Conservation (phyloP, 2,797 vertebrate species). For the Epinephelus malabaricus region DNA sequence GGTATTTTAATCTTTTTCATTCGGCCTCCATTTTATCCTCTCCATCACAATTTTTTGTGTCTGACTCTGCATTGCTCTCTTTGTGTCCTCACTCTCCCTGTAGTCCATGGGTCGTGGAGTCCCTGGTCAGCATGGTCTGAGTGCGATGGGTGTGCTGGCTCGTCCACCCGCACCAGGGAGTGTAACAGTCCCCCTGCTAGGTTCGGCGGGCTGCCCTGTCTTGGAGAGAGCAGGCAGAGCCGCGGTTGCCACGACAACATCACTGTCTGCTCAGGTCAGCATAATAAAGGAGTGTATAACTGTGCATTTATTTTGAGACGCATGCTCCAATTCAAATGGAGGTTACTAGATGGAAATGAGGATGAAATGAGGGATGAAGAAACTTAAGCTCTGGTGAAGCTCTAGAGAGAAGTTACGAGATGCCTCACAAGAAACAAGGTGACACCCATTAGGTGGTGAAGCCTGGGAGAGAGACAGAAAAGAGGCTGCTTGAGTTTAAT, state of each 20-base stretch:
- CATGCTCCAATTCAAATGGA: not conserved
- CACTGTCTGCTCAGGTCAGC: slow-evolving; percentile 87
- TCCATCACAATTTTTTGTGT: not conserved
- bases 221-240: slow-evolving; percentile 86
- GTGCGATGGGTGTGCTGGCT: slow-evolving; percentile 86
- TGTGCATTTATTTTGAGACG: slow-evolving; percentile 1
- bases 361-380: not conserved
- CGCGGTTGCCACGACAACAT: slow-evolving; percentile 84
- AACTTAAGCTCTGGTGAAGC: not conserved
- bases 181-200: slow-evolving; percentile 88
- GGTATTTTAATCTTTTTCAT: not conserved
- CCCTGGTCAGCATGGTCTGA: slow-evolving; percentile 88
- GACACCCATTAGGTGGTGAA: not conserved
- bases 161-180: slow-evolving; percentile 80
- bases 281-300: not conserved
- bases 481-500: not conserved
- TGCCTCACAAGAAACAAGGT: not conserved
- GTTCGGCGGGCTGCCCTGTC: slow-evolving; percentile 89
- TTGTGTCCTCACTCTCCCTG: not conserved
- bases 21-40: too few relatives aligned
- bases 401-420: not conserved
- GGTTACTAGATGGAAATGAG: not conserved
- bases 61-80: not conserved
- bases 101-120: slow-evolving; percentile 90
- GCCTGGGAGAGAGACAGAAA: not conserved